Conservation (phyloP, 1,140 invertebrate species). For the Pseudomyrmex dendroicus region DNA sequence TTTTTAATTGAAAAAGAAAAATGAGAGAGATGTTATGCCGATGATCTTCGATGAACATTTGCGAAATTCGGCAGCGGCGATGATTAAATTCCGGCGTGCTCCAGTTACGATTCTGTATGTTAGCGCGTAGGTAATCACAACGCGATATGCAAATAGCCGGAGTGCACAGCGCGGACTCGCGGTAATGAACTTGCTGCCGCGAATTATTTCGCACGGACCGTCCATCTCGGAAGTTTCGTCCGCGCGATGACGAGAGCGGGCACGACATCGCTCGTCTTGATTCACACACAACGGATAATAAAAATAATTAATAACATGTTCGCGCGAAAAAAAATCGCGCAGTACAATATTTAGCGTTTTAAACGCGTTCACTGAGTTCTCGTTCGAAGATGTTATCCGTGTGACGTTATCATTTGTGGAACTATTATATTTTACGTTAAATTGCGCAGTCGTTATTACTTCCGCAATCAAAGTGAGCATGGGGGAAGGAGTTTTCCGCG, state of each 20-base stretch:
- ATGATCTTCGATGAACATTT: background rate
- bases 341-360: background rate
- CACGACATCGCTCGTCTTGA: slow-evolving; percentile 3
- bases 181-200: slow-evolving; percentile 63
- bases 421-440: background rate
- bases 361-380: slow-evolving; percentile 10
- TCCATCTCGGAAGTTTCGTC: slow-evolving; percentile 16
- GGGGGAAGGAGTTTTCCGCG: too few species aligned
- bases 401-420: background rate
- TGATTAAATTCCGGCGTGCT: slow-evolving; percentile 5
- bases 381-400: background rate
- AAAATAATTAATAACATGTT: background rate
- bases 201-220: slow-evolving; percentile 11
- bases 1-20: too few species aligned
- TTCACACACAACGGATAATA: slow-evolving; percentile 6
- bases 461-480: too few species aligned
- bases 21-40: too few species aligned
- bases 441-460: background rate
- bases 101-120: slow-evolving; percentile 1
- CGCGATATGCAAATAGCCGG: slow-evolving; percentile 37
- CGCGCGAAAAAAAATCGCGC: background rate
- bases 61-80: background rate
- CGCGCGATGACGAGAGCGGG: background rate
- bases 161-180: slow-evolving; percentile 4
- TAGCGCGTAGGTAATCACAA: slow-evolving; percentile 31